A percentile compares a stretch with the other conserved stretches of the same genome.
Evolutionary conservation across 2,113 vertebrate species (phyloP).

Genomic region (Albula glossodonta): DNA sequence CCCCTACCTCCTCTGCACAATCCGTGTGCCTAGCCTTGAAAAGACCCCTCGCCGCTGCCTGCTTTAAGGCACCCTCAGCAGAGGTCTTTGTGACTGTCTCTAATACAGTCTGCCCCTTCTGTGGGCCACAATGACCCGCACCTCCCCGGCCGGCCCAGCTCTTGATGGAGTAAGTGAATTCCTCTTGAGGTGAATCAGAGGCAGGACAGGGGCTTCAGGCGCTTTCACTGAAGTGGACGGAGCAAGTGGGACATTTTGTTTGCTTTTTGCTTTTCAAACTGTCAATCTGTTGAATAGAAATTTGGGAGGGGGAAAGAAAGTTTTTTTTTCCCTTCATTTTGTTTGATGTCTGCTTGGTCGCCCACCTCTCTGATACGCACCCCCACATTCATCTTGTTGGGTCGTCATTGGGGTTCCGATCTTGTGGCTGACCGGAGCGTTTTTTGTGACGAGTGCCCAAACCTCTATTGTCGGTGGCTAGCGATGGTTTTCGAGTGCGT

Average conservation of each 20-base stretch:
- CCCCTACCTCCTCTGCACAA: conserved; percentile 40
- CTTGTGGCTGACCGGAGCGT: neutral
- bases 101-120: conserved; percentile 51
- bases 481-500: neutral
- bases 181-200: conserved; percentile 44
- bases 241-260: conserved; percentile 13
- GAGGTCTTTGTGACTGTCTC: conserved; percentile 48
- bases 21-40: conserved; percentile 52
- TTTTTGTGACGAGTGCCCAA: neutral
- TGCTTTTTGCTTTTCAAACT: neutral
- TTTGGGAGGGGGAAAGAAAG: neutral
- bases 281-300: neutral
- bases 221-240: conserved; percentile 10
- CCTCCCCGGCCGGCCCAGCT: conserved; percentile 49
- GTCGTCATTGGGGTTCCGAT: too few species aligned
- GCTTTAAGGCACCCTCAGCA: conserved; percentile 48
- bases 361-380: neutral
- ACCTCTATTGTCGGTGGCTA: neutral
- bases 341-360: neutral
- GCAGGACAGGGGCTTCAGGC: neutral
- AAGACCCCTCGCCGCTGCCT: conserved; percentile 44
- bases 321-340: neutral
- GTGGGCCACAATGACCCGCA: conserved; percentile 59
- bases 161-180: conserved; percentile 55
- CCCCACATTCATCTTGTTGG: neutral